Percentiles rank a stretch among this genome's conserved stretches.
phyloP scores from a whole-genome alignment of 2,797 vertebrate genomes.

The Vireo griseus region DNA sequence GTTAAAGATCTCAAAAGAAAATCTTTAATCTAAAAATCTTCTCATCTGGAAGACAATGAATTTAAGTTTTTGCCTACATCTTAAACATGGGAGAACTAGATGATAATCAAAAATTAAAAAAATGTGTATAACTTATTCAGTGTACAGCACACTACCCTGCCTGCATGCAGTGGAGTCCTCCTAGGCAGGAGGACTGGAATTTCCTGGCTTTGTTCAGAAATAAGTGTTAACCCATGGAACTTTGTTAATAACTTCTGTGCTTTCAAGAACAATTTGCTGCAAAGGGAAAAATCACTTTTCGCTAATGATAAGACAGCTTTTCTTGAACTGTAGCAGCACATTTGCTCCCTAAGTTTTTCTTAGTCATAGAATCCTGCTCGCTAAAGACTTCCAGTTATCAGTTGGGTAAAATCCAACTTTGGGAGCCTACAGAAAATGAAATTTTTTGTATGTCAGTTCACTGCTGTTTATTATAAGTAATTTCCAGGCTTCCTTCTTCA shows the following conservation, averaged over 20 bases:
- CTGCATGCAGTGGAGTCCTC: neutral
- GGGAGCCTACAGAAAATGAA: fast-evolving
- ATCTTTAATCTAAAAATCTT: neutral
- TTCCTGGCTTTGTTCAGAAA: constrained; percentile 19
- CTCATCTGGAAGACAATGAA: neutral
- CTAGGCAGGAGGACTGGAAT: neutral
- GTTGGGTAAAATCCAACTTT: neutral
- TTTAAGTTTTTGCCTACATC: neutral
- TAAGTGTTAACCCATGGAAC: neutral
- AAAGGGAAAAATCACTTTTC: neutral
- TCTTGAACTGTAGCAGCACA: neutral
- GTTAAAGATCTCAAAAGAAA: neutral
- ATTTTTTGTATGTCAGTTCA: neutral
- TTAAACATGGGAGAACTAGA: neutral
- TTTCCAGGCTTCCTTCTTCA: neutral
- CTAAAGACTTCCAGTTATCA: neutral
- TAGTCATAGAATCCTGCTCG: neutral
- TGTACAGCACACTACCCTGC: neutral
- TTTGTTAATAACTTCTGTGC: neutral
- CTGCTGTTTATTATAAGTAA: neutral
- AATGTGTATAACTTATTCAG: fast-evolving
- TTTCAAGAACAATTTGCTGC: neutral
- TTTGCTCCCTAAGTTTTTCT: neutral
- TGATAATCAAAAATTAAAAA: neutral
- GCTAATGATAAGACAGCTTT: neutral